A percentile compares a stretch with the other conserved stretches of the same genome.
These are phyloP conservation scores for Cynodonichthys magdalenae DNA, from an alignment of 2,797 vertebrate species.

Conservation along the genomic window DNA sequence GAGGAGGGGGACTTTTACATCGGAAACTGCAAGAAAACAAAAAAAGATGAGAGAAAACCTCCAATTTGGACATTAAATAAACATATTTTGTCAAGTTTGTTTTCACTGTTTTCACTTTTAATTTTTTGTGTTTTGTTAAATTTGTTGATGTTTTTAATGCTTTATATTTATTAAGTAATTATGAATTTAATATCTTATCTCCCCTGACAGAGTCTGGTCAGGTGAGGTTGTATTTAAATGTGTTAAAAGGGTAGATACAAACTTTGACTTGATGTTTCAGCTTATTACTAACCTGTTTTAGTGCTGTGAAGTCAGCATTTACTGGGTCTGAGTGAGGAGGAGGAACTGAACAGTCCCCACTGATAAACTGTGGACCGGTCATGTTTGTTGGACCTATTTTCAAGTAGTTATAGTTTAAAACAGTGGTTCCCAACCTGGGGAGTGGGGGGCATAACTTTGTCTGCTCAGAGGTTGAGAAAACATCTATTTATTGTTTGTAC, in stretches of 20 bases:
- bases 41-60: too few relatives aligned
- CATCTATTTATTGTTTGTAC: too few relatives aligned
- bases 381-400: too few relatives aligned
- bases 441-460: too few relatives aligned
- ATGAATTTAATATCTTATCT: neutral
- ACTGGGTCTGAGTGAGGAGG: neutral
- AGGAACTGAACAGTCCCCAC: too few relatives aligned
- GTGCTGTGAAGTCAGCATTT: neutral
- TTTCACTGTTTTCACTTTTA: neutral
- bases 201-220: neutral
- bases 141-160: neutral
- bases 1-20: conserved; percentile 90
- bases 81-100: too few relatives aligned
- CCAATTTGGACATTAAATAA: too few relatives aligned
- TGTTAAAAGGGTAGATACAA: neutral
- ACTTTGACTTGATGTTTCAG: too few relatives aligned
- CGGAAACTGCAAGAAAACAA: conserved; percentile 76
- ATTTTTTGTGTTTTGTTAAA: neutral
- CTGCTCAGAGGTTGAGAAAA: too few relatives aligned
- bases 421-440: too few relatives aligned
- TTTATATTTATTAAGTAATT: neutral
- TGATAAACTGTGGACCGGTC: neutral
- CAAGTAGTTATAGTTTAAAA: too few relatives aligned
- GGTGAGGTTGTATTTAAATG: neutral
- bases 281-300: neutral